Evolutionary conservation across 2,113 vertebrate genomes (phyloP).

Genomic region (Ptilonorhynchus violaceus): DNA sequence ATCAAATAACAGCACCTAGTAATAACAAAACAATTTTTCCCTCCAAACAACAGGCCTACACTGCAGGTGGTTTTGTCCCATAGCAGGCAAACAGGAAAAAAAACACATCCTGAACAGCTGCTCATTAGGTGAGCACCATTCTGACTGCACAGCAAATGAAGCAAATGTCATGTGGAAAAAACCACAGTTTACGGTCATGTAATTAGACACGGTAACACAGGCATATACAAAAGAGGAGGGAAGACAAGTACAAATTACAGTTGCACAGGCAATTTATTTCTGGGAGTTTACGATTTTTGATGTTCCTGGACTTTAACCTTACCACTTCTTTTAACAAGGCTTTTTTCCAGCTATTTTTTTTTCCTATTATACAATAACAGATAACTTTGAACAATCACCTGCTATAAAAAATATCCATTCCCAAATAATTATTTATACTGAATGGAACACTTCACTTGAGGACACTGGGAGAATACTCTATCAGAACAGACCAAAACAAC

Average conservation of each 20-base stretch:
- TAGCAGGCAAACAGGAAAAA: not conserved
- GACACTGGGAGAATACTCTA: not conserved
- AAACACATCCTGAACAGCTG: conserved; percentile 24
- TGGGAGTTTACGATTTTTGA: not conserved
- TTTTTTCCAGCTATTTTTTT: not conserved
- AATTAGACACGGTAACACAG: not conserved
- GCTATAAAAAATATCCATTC: not conserved
- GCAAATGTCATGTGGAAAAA: not conserved
- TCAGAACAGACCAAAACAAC: not conserved
- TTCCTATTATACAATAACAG: not conserved
- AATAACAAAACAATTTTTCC: not conserved
- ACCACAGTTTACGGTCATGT: not conserved
- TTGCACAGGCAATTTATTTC: conserved; percentile 3
- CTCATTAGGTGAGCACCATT: conserved; percentile 21
- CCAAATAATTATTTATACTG: not conserved
- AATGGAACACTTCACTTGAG: not conserved
- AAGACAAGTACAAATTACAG: conserved; percentile 35
- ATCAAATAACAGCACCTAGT: conserved; percentile 33
- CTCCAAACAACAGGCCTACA: not conserved
- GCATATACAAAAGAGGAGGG: not conserved
- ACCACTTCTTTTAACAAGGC: not conserved
- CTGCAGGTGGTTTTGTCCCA: conserved; percentile 31
- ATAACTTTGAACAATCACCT: not conserved
- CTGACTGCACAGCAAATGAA: conserved; percentile 11
- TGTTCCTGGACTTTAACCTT: not conserved